These are phyloP conservation scores for Trypoxylus dichotomus DNA, from an alignment of 1,140 invertebrate species.

Conservation along the genomic window DNA sequence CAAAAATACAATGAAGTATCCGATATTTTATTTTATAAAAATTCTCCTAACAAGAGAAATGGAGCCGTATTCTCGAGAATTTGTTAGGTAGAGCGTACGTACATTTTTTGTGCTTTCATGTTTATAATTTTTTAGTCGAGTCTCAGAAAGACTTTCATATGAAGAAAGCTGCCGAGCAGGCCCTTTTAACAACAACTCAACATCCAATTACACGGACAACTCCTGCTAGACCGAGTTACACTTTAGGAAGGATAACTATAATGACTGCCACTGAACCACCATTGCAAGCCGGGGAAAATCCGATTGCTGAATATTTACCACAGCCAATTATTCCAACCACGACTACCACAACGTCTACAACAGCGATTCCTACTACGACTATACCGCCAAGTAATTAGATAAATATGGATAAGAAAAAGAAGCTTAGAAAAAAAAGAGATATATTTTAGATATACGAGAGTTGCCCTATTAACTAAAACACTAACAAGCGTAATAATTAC, in stretches of 20 bases:
- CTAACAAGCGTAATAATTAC: not conserved
- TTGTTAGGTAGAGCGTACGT: not conserved
- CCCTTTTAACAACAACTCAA: slow-evolving; percentile 55
- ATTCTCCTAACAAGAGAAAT: too few relatives aligned
- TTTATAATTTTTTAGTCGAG: slow-evolving; percentile 67
- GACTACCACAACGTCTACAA: slow-evolving; percentile 50
- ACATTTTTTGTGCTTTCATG: slow-evolving; percentile 25
- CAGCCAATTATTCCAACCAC: slow-evolving; percentile 47
- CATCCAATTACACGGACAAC: slow-evolving; percentile 51
- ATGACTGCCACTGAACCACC: slow-evolving; percentile 46
- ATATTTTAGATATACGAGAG: not conserved
- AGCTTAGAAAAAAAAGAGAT: not conserved
- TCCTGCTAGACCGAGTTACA: slow-evolving; percentile 37
- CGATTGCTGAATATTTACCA: slow-evolving; percentile 47
- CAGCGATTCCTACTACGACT: slow-evolving; percentile 60
- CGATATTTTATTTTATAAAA: too few relatives aligned
- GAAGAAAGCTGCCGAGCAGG: slow-evolving; percentile 59
- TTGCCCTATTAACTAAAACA: not conserved
- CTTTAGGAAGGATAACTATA: slow-evolving; percentile 40
- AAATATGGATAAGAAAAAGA: not conserved
- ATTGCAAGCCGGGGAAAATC: slow-evolving; percentile 42
- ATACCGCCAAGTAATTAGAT: slow-evolving; percentile 66
- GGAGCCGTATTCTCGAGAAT: too few relatives aligned
- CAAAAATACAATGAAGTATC: too few relatives aligned
- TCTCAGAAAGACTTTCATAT: slow-evolving; percentile 86